Base-by-base conservation (phyloP, 2,113 vertebrate species). In the Thryonomys swinderianus region DNA sequence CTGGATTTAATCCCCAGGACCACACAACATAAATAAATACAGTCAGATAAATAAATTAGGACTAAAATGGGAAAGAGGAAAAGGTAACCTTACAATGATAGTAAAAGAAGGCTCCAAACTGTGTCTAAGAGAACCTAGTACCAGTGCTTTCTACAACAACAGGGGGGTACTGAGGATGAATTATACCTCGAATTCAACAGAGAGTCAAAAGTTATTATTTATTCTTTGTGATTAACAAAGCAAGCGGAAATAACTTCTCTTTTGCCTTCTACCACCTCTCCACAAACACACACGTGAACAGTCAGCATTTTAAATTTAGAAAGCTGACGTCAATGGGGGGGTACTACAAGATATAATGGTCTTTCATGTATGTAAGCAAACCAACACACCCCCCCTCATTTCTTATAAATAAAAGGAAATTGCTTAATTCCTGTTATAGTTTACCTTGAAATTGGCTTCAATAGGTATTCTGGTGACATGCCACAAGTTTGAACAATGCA, bases 371-470 rank as follows among this genome's bases (percentile, higher is more conserved):
- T 85, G 85, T 79, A 34, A 3, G 93, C 95, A 96, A 90, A 92
- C 59, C 85, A 89, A 96, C 90, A 88, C 16, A 32, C 81, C n/a
- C 48, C 71, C 89, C 80, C 96, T 97, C 87, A 96, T 93, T 90
- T 93, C 94, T 89, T 42, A 92, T 96, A 96, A 98, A 96, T 97
- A 92, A 97, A 97, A 97, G 97, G 97, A 98, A 98, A 96, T 93
- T 90, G 81, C 96, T 91, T 93, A 97, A 92, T 96, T 96, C 62
- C 93, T 93, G 76, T 84, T 83, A 94, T 57, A 90, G 71, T 74
- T 95, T 94, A 64, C 84, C 84, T 78, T 69, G 91, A 94, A 92
- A 84, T 30, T 8, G 4, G 69, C 89, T 93, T 95, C 88, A 93
- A n/a, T 90, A 82, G 91, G 76, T 62, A 64, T 90, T 80, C 80